Base-by-base conservation (phyloP, 2,113 vertebrate genomes). In the Caracal caracal region DNA sequence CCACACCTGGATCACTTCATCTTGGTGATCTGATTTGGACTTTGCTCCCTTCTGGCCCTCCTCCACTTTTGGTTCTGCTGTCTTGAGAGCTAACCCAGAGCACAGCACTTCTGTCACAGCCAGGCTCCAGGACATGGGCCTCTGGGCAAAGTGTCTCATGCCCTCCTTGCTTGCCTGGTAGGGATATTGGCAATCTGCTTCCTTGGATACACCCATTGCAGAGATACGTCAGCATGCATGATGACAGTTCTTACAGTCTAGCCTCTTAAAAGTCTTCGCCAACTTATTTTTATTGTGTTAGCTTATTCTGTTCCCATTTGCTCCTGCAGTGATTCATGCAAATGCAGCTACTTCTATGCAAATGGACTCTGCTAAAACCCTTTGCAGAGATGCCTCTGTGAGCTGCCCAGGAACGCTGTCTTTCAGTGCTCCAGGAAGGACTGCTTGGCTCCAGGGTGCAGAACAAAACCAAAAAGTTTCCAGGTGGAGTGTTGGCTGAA, bases 281-380 rank as follows among this genome's bases (percentile, higher is more conserved):
- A 75, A 70, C 49, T 85, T 85, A 30, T 28, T 88, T 80, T n/a
- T 88, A 90, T 73, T 87, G 81, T 76, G 59, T 95, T 81, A 53
- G 95, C 43, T 88, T 81, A 65, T 78, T 96, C 81, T 81, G 35
- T 93, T 90, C 71, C 73, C 85, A 78, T 95, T 97, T 90, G 85
- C 63, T 94, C 88, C 76, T 88, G 91, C 15, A 76, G 56, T 73
- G 93, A 91, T 97, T 87, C 47, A 93, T 90, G 80, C 95, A 97
- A 96, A 97, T 94, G 6, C 28, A 76, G 81, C 24, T 40, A 96
- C 91, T 97, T 94, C 95, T 96, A 71, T 93, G 95, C 56, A 95
- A 94, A 94, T 53, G 30, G 33, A 66, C 88, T 78, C 47, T 47
- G 79, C 66, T 83, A 43, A 92, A 66, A 81, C 51, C 15, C 0